Percentiles rank a stretch among this genome's conserved stretches.
phyloP scores from a whole-genome alignment of 1,140 invertebrate species.

The Neoseiulus cucumeris region DNA sequence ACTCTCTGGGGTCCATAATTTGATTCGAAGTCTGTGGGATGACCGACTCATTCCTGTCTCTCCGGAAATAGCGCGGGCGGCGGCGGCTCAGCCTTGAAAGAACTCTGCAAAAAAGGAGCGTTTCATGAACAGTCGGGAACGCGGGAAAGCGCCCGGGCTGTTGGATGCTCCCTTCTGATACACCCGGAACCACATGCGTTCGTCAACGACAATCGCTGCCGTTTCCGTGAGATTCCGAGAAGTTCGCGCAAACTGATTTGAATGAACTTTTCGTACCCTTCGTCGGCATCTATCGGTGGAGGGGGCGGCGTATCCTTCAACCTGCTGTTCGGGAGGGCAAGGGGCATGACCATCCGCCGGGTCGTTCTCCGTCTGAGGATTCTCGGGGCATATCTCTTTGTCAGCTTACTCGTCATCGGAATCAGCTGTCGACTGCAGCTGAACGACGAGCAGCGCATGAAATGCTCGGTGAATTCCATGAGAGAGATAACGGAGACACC shows the following conservation, averaged over 20 bases:
- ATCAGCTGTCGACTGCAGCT: neutral
- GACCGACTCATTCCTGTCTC: neutral
- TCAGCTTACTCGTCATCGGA: neutral
- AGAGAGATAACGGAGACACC: constrained; percentile 18
- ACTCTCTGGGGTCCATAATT: neutral
- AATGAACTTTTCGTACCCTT: neutral
- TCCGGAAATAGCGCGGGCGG: neutral
- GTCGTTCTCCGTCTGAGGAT: neutral
- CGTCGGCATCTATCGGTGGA: neutral
- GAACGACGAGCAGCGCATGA: neutral
- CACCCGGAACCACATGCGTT: too few species aligned
- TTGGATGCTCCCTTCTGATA: too few species aligned
- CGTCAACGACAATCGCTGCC: too few species aligned
- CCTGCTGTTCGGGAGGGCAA: neutral
- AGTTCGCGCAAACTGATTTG: neutral
- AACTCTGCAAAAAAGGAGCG: too few species aligned
- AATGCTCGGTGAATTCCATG: constrained; percentile 14
- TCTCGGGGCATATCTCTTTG: neutral
- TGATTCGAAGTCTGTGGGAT: neutral
- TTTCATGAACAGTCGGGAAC: too few species aligned
- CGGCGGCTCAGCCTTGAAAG: neutral
- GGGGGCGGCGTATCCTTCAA: neutral
- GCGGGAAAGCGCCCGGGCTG: too few species aligned
- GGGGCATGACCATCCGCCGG: neutral
- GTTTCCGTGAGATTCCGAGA: too few species aligned